Percentiles rank a stretch among this genome's conserved stretches.
Evolutionary conservation across 2,797 vertebrate genomes (phyloP).

Genomic region (Poecilia gillii): DNA sequence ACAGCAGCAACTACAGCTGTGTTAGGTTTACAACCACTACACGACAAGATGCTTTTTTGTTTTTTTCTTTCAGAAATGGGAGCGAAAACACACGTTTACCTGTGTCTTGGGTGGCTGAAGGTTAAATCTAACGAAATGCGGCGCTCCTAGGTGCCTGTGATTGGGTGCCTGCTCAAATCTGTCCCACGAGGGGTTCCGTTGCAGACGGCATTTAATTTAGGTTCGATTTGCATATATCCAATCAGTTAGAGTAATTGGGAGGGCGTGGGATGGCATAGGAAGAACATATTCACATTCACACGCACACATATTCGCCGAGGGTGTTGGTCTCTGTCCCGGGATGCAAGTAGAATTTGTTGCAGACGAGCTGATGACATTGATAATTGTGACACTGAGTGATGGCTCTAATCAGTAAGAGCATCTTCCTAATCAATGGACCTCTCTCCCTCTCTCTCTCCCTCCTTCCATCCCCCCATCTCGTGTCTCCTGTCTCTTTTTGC

Average conservation of each 20-base stretch:
- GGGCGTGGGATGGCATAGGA: constrained; percentile 57
- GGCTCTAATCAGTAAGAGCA: constrained; percentile 84
- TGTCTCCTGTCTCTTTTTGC: constrained; percentile 40
- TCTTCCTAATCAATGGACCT: constrained; percentile 83
- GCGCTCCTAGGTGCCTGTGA: constrained; percentile 30
- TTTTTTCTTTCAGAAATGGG: constrained; percentile 12
- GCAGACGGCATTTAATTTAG: constrained; percentile 84
- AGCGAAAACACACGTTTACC: constrained; percentile 29
- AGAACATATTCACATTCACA: constrained; percentile 35
- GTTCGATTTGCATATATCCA: constrained; percentile 86
- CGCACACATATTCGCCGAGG: constrained; percentile 35
- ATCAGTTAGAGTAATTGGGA: constrained; percentile 84
- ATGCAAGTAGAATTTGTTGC: constrained; percentile 69
- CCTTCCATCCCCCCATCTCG: constrained; percentile 29
- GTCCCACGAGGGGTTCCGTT: constrained; percentile 70
- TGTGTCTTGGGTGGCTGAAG: constrained; percentile 57
- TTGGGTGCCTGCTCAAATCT: constrained; percentile 39
- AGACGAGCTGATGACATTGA: constrained; percentile 82
- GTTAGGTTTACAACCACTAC: not conserved
- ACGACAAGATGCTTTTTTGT: not conserved
- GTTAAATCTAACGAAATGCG: constrained; percentile 56
- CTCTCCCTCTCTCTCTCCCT: constrained; percentile 31
- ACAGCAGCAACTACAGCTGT: not conserved
- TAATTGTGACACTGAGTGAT: constrained; percentile 87
- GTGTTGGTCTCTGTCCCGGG: constrained; percentile 62